Evolutionary conservation across 2,888 invertebrate species (phyloP).

Genomic region (Acheta domesticus): DNA sequence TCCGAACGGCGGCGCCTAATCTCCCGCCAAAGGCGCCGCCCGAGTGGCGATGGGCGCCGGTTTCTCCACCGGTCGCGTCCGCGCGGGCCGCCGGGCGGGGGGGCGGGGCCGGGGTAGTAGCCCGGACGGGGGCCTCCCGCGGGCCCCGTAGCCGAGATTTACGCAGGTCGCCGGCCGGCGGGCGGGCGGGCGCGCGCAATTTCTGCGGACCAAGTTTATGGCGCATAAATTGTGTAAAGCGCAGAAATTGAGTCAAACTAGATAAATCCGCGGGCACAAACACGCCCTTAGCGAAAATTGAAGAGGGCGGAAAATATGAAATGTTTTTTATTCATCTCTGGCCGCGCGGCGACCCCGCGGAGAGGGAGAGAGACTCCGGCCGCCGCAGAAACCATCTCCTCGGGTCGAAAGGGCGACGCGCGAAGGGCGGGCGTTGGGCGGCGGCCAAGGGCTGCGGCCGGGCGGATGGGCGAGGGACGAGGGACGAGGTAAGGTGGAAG

Average conservation of each 20-base stretch:
- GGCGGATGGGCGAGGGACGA: no score
- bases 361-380: no score
- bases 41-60: no score
- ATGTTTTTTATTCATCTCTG: conserved; percentile 4
- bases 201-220: background rate
- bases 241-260: conserved; percentile 18
- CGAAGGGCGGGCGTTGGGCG: no score
- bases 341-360: background rate
- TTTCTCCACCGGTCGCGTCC: no score
- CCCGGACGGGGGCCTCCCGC: background rate
- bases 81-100: no score
- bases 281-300: conserved; percentile 18
- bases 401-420: no score
- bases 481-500: rapidly evolving
- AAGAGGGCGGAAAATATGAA: conserved; percentile 18
- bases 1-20: no score
- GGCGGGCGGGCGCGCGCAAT: background rate
- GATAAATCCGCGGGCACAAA: conserved; percentile 18
- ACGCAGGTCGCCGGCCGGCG: background rate
- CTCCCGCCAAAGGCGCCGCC: no score
- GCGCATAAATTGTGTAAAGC: conserved; percentile 11
- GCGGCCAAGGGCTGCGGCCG: no score
- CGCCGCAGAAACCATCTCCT: no score
- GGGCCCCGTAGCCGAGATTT: conserved; percentile 1
- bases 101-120: no score